Evolutionary conservation across 2,113 vertebrate genomes (phyloP), one percentile per base, ranked within the genome.

Genomic region (Pongo abelii): DNA sequence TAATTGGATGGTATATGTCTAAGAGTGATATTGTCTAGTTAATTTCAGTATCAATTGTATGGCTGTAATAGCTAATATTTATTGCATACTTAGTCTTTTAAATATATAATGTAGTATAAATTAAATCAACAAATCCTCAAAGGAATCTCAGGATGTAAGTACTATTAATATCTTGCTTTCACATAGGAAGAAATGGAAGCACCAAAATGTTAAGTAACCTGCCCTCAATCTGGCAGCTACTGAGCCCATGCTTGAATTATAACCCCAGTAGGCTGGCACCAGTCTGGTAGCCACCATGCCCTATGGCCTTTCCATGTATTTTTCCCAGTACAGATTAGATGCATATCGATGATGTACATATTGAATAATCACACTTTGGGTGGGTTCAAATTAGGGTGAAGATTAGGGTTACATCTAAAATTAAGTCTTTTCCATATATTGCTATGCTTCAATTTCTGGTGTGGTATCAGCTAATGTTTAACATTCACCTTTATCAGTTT

Each of bases 401-500:
- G 40, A 80, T 93, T 69, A 93, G 40, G n/a, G 22, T 61, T 79
- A 89, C 12, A 90, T 77, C 52, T 88, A 89, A 92, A 92, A 84
- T 43, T 55, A 86, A 90, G 14, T n/a, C 12, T 43, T 81, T 46
- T 94, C 25, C 16, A 75, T 90, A 20, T 57, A 35, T 78, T 25
- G 17, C 35, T 43, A 81, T 84, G 7, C 32, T 7, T 95, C 75
- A 50, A 43, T 80, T 77, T 85, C 70, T 85, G 5, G 18, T n/a
- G 3, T 70, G 8, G 18, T 7, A 6, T 93, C 13, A 78, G 18
- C 30, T 96, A 38, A 55, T 57, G 6, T 30, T 92, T 48, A 93
- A 70, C 5, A 84, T 7, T 13, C 43, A 72, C n/a, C 5, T 35
- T 88, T 74, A 22, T 85, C 40, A n/a, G 25, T 67, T 61, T n/a